These are phyloP conservation scores for Exaiptasia diaphana DNA, from an alignment of 64 coral and sea anemone genomes.

Conservation along the genomic window DNA sequence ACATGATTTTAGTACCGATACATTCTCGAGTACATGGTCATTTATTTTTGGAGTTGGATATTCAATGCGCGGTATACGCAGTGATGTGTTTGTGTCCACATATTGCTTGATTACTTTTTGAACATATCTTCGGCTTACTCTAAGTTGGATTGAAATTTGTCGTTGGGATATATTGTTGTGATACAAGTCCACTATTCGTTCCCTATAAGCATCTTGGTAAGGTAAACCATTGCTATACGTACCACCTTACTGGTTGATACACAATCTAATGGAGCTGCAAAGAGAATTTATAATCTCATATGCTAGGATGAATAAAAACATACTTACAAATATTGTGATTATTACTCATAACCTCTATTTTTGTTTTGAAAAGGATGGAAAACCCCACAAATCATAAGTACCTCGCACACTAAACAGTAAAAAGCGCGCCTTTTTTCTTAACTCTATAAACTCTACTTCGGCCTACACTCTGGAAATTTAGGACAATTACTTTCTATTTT, in stretches of 20 bases:
- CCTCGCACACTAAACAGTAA: too few relatives aligned
- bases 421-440: too few relatives aligned
- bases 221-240: not conserved
- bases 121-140: not conserved
- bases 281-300: too few relatives aligned
- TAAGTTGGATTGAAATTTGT: not conserved
- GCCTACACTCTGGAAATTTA: too few relatives aligned
- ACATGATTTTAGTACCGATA: not conserved
- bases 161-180: not conserved
- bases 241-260: not conserved
- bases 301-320: too few relatives aligned
- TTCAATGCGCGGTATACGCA: not conserved
- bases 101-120: not conserved
- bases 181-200: conserved; percentile 1
- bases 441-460: too few relatives aligned
- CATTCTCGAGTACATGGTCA: not conserved
- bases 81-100: not conserved
- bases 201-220: not conserved
- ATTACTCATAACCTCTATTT: too few relatives aligned
- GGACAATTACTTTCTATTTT: too few relatives aligned
- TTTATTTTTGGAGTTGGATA: not conserved
- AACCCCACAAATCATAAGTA: too few relatives aligned
- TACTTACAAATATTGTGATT: too few relatives aligned
- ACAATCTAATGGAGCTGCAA: too few relatives aligned
- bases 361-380: too few relatives aligned